A percentile compares a stretch with the other conserved stretches of the same genome.
Evolutionary conservation across 1,140 invertebrate species (phyloP).

Genomic region (Microplitis mediator): DNA sequence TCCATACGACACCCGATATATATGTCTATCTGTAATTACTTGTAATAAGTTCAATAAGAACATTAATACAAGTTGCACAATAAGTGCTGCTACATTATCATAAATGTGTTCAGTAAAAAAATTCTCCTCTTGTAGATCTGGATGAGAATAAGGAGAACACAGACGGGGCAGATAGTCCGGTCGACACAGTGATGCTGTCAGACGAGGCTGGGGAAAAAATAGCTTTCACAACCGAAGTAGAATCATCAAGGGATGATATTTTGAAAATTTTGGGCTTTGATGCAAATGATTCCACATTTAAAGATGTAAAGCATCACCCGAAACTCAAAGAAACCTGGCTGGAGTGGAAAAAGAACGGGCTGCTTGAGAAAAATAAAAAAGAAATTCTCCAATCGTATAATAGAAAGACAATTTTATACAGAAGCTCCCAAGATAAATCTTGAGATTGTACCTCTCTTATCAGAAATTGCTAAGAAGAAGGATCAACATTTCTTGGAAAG

Average conservation of each 20-base stretch:
- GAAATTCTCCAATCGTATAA: slow-evolving; percentile 14
- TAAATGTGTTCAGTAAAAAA: too few species aligned
- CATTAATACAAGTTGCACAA: background rate
- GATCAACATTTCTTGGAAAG: slow-evolving; percentile 28
- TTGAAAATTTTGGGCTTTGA: slow-evolving; percentile 12
- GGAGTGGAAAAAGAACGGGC: slow-evolving; percentile 33
- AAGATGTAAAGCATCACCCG: slow-evolving; percentile 17
- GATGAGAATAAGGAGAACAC: too few species aligned
- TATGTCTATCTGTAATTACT: slow-evolving; percentile 19
- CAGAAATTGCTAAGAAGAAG: slow-evolving; percentile 26
- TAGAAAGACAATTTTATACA: slow-evolving; percentile 25
- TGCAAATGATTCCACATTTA: slow-evolving; percentile 20
- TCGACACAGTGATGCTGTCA: background rate
- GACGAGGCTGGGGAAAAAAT: background rate
- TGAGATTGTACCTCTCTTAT: slow-evolving; percentile 19
- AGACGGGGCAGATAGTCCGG: background rate
- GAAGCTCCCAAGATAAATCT: slow-evolving; percentile 31
- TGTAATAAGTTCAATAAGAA: background rate
- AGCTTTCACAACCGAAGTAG: background rate
- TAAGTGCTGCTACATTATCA: background rate
- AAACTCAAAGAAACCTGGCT: background rate
- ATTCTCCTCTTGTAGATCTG: too few species aligned
- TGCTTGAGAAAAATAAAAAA: slow-evolving; percentile 34
- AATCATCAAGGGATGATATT: background rate
- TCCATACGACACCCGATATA: slow-evolving; percentile 3